phyloP scores from a whole-genome alignment of 2,113 vertebrate genomes.

The Paralichthys olivaceus region DNA sequence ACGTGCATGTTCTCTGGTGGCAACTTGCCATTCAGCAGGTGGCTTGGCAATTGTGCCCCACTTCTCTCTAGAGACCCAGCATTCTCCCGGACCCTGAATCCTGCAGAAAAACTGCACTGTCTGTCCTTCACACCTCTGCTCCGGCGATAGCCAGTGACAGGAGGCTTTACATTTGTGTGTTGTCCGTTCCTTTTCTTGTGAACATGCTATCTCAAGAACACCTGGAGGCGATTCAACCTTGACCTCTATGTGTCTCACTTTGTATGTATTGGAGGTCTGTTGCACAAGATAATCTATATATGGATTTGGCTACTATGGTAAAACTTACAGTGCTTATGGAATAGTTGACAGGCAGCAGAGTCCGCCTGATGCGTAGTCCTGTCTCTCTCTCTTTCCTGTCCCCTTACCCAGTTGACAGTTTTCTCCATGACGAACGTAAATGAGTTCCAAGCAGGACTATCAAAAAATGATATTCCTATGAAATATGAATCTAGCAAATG shows the following conservation, averaged over 20 bases:
- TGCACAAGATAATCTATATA: not conserved
- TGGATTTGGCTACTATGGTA: not conserved
- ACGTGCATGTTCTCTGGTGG: conserved; percentile 30
- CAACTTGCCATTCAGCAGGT: conserved; percentile 53
- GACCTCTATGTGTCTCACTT: not conserved
- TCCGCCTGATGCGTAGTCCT: not conserved
- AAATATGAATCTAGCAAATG: conserved; percentile 70
- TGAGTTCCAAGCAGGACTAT: not conserved
- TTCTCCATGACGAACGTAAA: not conserved
- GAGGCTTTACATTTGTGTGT: not conserved
- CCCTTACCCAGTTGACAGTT: not conserved
- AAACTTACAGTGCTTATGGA: too few relatives aligned
- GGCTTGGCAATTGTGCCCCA: conserved; percentile 34
- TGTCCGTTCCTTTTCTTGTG: too few relatives aligned
- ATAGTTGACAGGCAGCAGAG: too few relatives aligned
- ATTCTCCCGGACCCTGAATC: conserved; percentile 31
- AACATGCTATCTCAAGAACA: too few relatives aligned
- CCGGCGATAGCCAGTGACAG: not conserved
- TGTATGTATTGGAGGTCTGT: not conserved
- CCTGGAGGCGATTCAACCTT: not conserved
- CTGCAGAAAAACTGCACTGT: conserved; percentile 1
- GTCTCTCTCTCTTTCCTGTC: not conserved
- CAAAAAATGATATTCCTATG: conserved; percentile 9
- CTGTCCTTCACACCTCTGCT: not conserved
- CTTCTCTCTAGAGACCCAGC: conserved; percentile 1